Percentiles rank a stretch among this genome's conserved stretches.
These are phyloP conservation scores for Pleuronectes platessa DNA, from an alignment of 2,113 vertebrate species.

Conservation along the genomic window DNA sequence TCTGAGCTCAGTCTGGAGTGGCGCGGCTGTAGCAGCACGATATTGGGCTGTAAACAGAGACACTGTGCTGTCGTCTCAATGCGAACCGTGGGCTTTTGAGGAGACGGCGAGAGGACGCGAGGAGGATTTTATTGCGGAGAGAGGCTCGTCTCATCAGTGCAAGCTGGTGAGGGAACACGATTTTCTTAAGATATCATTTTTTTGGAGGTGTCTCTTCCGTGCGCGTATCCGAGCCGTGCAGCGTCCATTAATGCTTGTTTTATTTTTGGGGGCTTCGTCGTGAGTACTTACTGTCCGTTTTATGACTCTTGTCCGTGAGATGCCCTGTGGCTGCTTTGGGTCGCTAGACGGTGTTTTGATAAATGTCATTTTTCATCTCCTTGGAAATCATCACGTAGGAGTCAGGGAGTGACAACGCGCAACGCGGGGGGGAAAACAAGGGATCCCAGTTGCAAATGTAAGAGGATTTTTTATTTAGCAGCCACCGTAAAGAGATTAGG, in stretches of 20 bases:
- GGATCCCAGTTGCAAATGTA: conserved; percentile 82
- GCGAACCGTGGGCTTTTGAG: conserved; percentile 73
- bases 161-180: conserved; percentile 65
- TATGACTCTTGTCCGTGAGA: conserved; percentile 38
- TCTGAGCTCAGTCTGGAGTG: conserved; percentile 73
- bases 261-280: background rate
- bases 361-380: conserved; percentile 47
- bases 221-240: conserved; percentile 39
- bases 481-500: conserved; percentile 88
- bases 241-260: conserved; percentile 16
- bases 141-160: conserved; percentile 56
- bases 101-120: conserved; percentile 71
- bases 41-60: conserved; percentile 71
- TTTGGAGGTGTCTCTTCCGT: conserved; percentile 44
- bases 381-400: conserved; percentile 69
- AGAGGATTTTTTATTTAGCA: conserved; percentile 86
- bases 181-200: conserved; percentile 42
- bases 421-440: conserved; percentile 49
- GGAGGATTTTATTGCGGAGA: conserved; percentile 58
- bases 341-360: conserved; percentile 32
- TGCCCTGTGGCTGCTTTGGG: conserved; percentile 19
- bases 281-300: conserved; percentile 53
- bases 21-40: conserved; percentile 73
- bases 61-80: conserved; percentile 67
- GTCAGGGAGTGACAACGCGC: conserved; percentile 43